Conservation (phyloP, 2,113 vertebrate genomes). For the Sus scrofa region T2T-Sscrofa CM000812.6:126111001-126111500, state of each 20-base stretch:
- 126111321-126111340: not conserved
- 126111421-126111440: too few relatives aligned
- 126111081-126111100: slow-evolving; percentile 9
- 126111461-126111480: too few relatives aligned
- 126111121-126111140: not conserved
- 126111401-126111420: too few relatives aligned
- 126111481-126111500: too few relatives aligned
- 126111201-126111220: not conserved
- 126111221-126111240: not conserved
- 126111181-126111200: not conserved
- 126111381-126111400: too few relatives aligned
- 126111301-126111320: not conserved
- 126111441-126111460: too few relatives aligned
- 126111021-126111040: not conserved
- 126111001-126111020: not conserved
- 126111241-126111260: not conserved
- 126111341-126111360: not conserved
- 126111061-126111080: slow-evolving; percentile 4
- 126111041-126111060: not conserved
- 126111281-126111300: not conserved
- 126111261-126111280: not conserved
- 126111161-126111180: not conserved
- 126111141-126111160: not conserved
- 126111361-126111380: not conserved
- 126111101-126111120: not conserved